Conservation (phyloP, 2,888 invertebrate species). For the Lacanobia oleracea region DNA sequence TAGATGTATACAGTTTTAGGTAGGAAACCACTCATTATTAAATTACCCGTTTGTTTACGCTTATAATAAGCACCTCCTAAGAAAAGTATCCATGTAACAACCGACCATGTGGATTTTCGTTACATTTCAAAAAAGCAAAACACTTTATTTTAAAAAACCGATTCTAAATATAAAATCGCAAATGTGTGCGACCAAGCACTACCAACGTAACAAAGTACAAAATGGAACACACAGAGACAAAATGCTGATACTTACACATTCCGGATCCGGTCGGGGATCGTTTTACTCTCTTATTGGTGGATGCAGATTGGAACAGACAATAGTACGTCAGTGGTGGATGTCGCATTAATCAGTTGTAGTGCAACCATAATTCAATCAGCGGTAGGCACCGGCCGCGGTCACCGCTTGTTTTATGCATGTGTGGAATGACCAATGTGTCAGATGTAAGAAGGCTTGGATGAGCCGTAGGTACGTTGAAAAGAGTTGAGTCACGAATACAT, state of each 20-base stretch:
- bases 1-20: conserved; percentile 64
- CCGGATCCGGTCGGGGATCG: conserved; percentile 69
- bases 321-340: conserved; percentile 87
- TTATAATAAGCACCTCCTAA: background rate
- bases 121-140: conserved; percentile 18
- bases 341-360: conserved; percentile 90
- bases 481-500: conserved; percentile 6
- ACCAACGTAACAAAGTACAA: conserved; percentile 57
- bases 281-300: conserved; percentile 80
- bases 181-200: conserved; percentile 46
- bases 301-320: conserved; percentile 89
- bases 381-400: conserved; percentile 74
- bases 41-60: background rate
- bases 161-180: conserved; percentile 50
- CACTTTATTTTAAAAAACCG: conserved; percentile 41
- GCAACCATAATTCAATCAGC: conserved; percentile 89
- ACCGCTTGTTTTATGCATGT: conserved; percentile 81
- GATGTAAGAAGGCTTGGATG: conserved; percentile 75
- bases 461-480: conserved; percentile 59
- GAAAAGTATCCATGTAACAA: background rate
- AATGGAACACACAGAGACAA: conserved; percentile 72
- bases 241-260: conserved; percentile 80
- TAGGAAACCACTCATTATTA: conserved; percentile 29
- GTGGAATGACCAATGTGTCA: conserved; percentile 80
- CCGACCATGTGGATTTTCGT: background rate